Percentiles rank a stretch among this genome's conserved stretches.
These are phyloP conservation scores for Caenorhabditis macrosperma DNA, from an alignment of 2,888 invertebrate species.

Conservation along the genomic window DNA sequence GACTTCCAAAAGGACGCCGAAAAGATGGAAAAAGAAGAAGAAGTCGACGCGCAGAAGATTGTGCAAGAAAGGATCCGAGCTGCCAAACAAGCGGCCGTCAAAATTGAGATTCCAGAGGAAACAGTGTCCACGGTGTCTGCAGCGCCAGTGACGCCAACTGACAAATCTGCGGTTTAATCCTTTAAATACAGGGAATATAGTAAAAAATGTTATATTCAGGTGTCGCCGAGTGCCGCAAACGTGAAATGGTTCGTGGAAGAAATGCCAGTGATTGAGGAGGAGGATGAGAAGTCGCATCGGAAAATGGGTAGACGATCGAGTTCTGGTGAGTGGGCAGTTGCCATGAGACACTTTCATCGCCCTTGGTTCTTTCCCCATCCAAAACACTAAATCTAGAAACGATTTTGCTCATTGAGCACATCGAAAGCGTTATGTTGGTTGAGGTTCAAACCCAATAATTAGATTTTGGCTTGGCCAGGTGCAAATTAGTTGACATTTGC, in stretches of 20 bases:
- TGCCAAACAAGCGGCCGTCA: constrained; percentile 12
- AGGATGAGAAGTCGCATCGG: constrained; percentile 45
- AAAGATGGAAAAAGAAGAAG: constrained; percentile 14
- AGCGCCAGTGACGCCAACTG: neutral
- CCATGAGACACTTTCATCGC: too few relatives aligned
- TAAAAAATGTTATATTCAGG: too few relatives aligned
- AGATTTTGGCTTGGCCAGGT: too few relatives aligned
- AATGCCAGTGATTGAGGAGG: constrained; percentile 58
- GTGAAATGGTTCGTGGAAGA: constrained; percentile 62
- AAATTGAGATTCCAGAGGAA: constrained; percentile 52
- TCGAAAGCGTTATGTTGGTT: too few relatives aligned
- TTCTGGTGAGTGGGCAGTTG: constrained; percentile 15
- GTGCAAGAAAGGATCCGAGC: constrained; percentile 34
- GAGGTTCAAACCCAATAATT: too few relatives aligned
- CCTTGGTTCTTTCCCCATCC: too few relatives aligned
- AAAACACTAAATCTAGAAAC: too few relatives aligned
- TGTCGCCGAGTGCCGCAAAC: constrained; percentile 18
- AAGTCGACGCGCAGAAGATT: constrained; percentile 7
- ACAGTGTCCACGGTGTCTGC: neutral
- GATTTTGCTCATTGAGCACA: too few relatives aligned
- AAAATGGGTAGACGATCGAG: constrained; percentile 21
- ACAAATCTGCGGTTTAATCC: neutral
- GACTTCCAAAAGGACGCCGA: neutral
- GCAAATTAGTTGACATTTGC: too few relatives aligned
- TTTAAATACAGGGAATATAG: too few relatives aligned